These are phyloP conservation scores for Amazona finschi DNA, from an alignment of 2,797 vertebrate species.

Conservation along the genomic window DNA sequence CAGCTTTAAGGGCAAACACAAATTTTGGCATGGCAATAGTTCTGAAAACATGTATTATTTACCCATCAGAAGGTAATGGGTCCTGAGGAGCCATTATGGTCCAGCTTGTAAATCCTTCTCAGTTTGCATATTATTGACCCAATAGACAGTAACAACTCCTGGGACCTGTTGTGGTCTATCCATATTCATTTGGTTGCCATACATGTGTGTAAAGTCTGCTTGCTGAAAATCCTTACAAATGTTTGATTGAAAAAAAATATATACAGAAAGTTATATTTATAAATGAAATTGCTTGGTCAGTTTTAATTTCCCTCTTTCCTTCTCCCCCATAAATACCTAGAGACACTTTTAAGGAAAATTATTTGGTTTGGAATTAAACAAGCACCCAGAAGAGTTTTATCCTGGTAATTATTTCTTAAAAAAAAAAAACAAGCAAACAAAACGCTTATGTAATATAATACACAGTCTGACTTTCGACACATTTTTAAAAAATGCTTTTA, in stretches of 20 bases:
- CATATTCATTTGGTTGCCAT: constrained; percentile 52
- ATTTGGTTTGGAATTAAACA: constrained; percentile 43
- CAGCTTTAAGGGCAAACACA: constrained; percentile 12
- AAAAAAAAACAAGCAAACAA: background rate
- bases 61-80: constrained; percentile 64
- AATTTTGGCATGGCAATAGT: constrained; percentile 61
- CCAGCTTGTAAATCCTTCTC: constrained; percentile 65
- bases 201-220: constrained; percentile 8
- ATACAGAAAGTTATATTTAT: constrained; percentile 18
- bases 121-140: constrained; percentile 60
- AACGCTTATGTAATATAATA: constrained; percentile 6
- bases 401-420: constrained; percentile 21
- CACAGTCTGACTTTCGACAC: background rate
- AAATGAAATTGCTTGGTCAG: constrained; percentile 45
- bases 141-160: constrained; percentile 45
- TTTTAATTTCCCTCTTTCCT: constrained; percentile 52
- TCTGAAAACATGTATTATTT: constrained; percentile 72
- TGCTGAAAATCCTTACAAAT: constrained; percentile 52
- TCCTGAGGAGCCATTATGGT: constrained; percentile 68
- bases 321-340: constrained; percentile 31
- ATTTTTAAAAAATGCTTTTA: background rate
- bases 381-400: constrained; percentile 35
- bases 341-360: constrained; percentile 39
- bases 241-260: constrained; percentile 53
- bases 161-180: constrained; percentile 57